Percentiles rank a stretch among this genome's conserved stretches.
phyloP scores from a whole-genome alignment of 2,113 vertebrate species.

The Fulica atra region DNA sequence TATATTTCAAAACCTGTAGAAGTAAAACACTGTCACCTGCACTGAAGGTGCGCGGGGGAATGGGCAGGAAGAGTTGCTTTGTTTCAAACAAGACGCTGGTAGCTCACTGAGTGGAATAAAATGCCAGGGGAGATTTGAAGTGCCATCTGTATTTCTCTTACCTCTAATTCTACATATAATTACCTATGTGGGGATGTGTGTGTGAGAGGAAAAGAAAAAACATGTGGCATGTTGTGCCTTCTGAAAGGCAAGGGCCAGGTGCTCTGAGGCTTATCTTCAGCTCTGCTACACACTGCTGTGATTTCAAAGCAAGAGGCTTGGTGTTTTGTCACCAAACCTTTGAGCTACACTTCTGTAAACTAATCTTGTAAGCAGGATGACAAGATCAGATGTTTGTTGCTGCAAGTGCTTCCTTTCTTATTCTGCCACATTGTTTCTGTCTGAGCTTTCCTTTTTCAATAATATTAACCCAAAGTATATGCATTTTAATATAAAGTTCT shows the following conservation, averaged over 20 bases:
- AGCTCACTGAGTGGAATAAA: background rate
- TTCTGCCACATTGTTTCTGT: background rate
- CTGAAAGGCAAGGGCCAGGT: background rate
- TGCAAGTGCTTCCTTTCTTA: background rate
- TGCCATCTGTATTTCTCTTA: background rate
- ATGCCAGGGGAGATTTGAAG: background rate
- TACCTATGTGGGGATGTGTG: background rate
- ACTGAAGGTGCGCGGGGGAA: background rate
- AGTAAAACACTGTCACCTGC: background rate
- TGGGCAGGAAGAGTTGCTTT: background rate
- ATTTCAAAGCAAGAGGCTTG: background rate
- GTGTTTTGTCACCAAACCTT: background rate
- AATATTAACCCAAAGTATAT: background rate
- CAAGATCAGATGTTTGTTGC: background rate
- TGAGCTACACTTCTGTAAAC: background rate
- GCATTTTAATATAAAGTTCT: background rate
- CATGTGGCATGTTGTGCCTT: background rate
- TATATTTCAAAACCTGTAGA: background rate
- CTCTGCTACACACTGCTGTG: fast-evolving
- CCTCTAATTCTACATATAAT: background rate
- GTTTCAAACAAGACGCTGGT: background rate
- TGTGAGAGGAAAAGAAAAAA: background rate
- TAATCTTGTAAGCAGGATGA: background rate
- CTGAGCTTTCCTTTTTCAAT: background rate
- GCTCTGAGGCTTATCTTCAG: background rate